A percentile compares a stretch with the other conserved stretches of the same genome.
Evolutionary conservation across 2,888 invertebrate species (phyloP).

Genomic region (Euclidia mi): DNA sequence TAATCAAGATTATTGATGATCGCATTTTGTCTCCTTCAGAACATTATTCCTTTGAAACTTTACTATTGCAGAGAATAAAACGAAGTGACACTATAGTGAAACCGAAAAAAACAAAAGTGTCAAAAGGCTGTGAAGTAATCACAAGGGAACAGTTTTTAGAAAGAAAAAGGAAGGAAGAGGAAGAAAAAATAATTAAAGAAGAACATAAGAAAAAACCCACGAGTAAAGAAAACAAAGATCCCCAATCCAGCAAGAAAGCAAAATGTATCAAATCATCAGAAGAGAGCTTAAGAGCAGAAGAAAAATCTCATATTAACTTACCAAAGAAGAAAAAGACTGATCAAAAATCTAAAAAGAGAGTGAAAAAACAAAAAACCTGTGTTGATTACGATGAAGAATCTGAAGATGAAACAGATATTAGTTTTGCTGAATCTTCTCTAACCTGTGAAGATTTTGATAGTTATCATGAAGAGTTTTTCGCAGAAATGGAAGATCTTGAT

Average conservation of each 20-base stretch:
- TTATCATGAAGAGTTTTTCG: slow-evolving; percentile 14
- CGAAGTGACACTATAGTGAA: slow-evolving; percentile 11
- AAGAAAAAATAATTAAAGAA: slow-evolving; percentile 1
- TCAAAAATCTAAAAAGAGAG: too few species aligned
- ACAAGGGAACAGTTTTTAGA: slow-evolving; percentile 14
- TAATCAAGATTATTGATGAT: too few species aligned
- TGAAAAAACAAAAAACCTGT: slow-evolving; percentile 10
- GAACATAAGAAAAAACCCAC: too few species aligned
- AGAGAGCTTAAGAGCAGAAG: slow-evolving; percentile 8
- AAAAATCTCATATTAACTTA: too few species aligned
- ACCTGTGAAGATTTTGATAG: too few species aligned
- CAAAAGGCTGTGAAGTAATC: slow-evolving; percentile 15
- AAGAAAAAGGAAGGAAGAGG: slow-evolving; percentile 5
- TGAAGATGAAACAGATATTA: too few species aligned
- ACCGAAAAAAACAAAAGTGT: slow-evolving; percentile 13
- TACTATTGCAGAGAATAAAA: too few species aligned
- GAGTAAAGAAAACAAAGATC: slow-evolving; percentile 5
- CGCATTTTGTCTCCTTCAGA: too few species aligned
- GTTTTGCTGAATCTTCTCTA: too few species aligned
- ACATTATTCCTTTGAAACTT: too few species aligned
- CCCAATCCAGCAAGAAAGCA: slow-evolving; percentile 8
- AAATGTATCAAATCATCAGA: slow-evolving; percentile 9
- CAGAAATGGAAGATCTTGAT: too few species aligned
- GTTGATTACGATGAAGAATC: slow-evolving; percentile 17
- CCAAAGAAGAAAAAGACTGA: too few species aligned